These are phyloP conservation scores for Nephrotoma flavescens DNA, from an alignment of 2,888 invertebrate genomes.

Conservation along the genomic window DNA sequence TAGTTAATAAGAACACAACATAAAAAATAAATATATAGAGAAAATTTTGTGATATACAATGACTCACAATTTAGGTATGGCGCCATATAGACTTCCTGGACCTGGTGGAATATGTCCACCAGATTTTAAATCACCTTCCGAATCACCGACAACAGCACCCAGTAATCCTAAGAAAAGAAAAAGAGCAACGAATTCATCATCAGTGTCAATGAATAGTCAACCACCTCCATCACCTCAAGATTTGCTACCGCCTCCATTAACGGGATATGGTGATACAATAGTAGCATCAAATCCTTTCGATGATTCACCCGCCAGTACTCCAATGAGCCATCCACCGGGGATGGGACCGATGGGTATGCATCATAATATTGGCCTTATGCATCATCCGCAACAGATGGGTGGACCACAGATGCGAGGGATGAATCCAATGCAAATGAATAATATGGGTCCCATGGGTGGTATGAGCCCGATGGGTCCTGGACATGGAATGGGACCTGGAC, in stretches of 20 bases:
- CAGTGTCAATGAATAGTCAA: slow-evolving; percentile 44
- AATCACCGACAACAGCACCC: slow-evolving; percentile 56
- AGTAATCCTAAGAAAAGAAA: slow-evolving; percentile 78
- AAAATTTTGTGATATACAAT: slow-evolving; percentile 26
- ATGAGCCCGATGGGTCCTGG: slow-evolving; percentile 37
- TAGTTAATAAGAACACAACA: neutral
- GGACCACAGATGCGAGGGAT: slow-evolving; percentile 41
- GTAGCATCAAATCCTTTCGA: slow-evolving; percentile 92
- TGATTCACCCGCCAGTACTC: slow-evolving; percentile 54
- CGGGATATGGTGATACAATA: slow-evolving; percentile 85
- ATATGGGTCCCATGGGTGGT: slow-evolving; percentile 41
- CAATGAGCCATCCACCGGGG: slow-evolving; percentile 37
- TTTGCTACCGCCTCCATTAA: slow-evolving; percentile 61
- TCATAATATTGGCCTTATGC: slow-evolving; percentile 23
- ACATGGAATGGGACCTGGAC: slow-evolving; percentile 27
- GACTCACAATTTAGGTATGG: slow-evolving; percentile 75
- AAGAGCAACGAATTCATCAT: slow-evolving; percentile 56
- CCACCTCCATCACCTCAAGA: slow-evolving; percentile 63
- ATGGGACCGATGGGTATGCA: slow-evolving; percentile 44
- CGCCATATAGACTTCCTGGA: slow-evolving; percentile 58
- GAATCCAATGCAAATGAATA: slow-evolving; percentile 34
- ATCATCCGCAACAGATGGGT: slow-evolving; percentile 28
- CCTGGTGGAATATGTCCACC: slow-evolving; percentile 53
- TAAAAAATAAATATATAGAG: slow-evolving; percentile 20
- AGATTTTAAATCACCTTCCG: slow-evolving; percentile 59